phyloP scores from a whole-genome alignment of 2,113 vertebrate genomes.

The Paramisgurnus dabryanus region DNA sequence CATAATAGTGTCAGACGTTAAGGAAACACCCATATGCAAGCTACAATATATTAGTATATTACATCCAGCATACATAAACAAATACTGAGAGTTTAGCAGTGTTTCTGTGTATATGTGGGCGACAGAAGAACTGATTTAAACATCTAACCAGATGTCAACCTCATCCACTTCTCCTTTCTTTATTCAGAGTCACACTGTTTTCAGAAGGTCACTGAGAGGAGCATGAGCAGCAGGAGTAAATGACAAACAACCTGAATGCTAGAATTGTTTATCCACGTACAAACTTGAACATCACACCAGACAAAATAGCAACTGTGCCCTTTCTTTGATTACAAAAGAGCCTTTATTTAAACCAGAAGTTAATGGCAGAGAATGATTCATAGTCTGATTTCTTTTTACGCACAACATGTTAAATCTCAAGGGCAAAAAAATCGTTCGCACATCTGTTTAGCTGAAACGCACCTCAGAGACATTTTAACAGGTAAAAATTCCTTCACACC shows the following conservation, averaged over 20 bases:
- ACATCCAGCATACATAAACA: too few species aligned
- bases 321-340: neutral
- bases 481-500: too few species aligned
- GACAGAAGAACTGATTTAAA: neutral
- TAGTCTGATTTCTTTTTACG: neutral
- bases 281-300: neutral
- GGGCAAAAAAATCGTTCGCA: neutral
- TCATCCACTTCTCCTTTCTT: conserved; percentile 16
- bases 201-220: neutral
- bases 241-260: neutral
- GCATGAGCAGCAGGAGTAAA: neutral
- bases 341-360: neutral
- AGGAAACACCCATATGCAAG: neutral
- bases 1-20: too few species aligned
- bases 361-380: neutral
- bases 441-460: neutral
- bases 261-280: neutral
- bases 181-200: neutral
- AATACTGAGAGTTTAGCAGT: neutral
- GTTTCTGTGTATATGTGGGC: neutral
- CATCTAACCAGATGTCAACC: neutral
- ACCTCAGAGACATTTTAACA: neutral
- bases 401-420: neutral
- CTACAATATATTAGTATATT: neutral
- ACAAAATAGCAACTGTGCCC: neutral